Evolutionary conservation across 1,140 invertebrate species (phyloP).

Genomic region (Nixonia krombeini): DNA sequence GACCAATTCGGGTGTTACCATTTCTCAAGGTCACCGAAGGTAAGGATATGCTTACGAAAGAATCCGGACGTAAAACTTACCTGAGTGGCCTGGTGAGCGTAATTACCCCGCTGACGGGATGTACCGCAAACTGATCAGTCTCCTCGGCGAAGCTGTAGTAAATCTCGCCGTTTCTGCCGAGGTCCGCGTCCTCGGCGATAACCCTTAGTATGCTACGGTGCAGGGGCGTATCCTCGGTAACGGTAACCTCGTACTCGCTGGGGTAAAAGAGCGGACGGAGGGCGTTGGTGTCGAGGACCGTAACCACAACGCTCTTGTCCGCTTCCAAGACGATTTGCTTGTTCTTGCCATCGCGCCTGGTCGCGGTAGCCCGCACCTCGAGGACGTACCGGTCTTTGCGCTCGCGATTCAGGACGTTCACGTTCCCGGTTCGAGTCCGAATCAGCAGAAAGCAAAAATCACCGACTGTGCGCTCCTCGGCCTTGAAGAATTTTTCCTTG

Average conservation of each 20-base stretch:
- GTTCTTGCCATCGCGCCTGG: slow-evolving; percentile 74
- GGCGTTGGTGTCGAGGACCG: slow-evolving; percentile 91
- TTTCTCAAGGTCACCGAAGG: too few relatives aligned
- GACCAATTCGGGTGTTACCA: too few relatives aligned
- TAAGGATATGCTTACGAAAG: too few relatives aligned
- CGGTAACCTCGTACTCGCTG: slow-evolving; percentile 85
- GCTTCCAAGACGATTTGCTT: slow-evolving; percentile 75
- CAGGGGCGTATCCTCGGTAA: slow-evolving; percentile 90
- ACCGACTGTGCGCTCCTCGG: slow-evolving; percentile 87
- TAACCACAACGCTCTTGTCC: slow-evolving; percentile 83
- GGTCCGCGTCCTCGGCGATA: slow-evolving; percentile 92
- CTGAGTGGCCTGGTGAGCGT: slow-evolving; percentile 85
- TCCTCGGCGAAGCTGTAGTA: slow-evolving; percentile 93
- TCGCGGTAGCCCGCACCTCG: slow-evolving; percentile 82
- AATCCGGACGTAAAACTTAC: too few relatives aligned
- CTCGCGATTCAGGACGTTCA: slow-evolving; percentile 91
- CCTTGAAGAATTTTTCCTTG: slow-evolving; percentile 92
- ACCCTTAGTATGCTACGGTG: slow-evolving; percentile 84
- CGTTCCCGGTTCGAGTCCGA: slow-evolving; percentile 86
- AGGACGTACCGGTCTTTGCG: slow-evolving; percentile 87
- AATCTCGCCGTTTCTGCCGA: slow-evolving; percentile 94
- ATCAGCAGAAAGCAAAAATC: slow-evolving; percentile 95
- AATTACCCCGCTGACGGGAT: slow-evolving; percentile 92
- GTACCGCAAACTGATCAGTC: slow-evolving; percentile 89
- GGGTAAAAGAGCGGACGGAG: slow-evolving; percentile 93